Evolutionary conservation across 2,797 vertebrate species (phyloP).

Genomic region (Borostomias antarcticus): DNA sequence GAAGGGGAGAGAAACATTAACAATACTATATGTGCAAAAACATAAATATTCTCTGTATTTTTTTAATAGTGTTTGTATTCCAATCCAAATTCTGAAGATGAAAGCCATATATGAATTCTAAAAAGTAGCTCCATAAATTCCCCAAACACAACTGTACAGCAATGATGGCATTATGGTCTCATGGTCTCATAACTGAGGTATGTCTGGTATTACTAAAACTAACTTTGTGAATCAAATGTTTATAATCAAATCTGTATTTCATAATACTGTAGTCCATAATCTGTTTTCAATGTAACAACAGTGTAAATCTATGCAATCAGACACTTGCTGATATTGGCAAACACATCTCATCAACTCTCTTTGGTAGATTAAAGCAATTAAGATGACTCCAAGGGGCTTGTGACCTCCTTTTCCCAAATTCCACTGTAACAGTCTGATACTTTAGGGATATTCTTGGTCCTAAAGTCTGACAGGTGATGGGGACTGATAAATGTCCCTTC

Average conservation of each 20-base stretch:
- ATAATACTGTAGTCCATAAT: background rate
- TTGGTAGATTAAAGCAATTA: slow-evolving; percentile 6
- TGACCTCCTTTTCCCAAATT: slow-evolving; percentile 4
- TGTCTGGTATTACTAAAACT: background rate
- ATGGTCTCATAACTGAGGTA: background rate
- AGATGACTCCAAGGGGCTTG: background rate
- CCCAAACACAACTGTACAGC: background rate
- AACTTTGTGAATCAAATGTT: background rate
- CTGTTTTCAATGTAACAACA: background rate
- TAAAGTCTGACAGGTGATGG: background rate
- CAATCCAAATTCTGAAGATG: background rate
- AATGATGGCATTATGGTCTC: background rate
- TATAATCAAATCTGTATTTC: background rate
- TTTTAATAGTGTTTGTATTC: background rate
- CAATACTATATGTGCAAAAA: background rate
- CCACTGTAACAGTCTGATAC: background rate
- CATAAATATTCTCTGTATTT: too few species aligned
- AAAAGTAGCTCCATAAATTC: background rate
- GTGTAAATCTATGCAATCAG: background rate
- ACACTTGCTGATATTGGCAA: background rate
- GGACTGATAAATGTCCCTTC: background rate
- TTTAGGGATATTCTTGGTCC: background rate
- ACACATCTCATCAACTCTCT: background rate
- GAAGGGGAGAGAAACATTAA: background rate
- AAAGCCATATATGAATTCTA: background rate